These are phyloP conservation scores for Bubalus kerabau DNA, from an alignment of 2,113 vertebrate genomes.

Conservation along the genomic window DNA sequence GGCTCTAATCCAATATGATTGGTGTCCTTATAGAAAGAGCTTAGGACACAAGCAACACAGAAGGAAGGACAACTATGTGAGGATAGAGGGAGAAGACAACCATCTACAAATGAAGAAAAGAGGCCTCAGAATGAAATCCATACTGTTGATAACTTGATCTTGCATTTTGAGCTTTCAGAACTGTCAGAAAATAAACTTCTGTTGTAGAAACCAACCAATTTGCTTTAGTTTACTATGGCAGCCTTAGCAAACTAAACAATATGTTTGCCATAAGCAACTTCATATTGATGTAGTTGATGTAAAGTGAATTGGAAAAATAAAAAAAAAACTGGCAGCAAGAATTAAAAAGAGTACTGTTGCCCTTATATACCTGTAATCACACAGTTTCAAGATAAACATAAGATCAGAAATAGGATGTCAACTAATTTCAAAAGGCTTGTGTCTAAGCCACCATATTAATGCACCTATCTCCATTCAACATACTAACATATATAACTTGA, in stretches of 20 bases:
- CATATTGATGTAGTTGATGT: neutral
- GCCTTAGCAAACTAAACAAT: neutral
- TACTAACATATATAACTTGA: neutral
- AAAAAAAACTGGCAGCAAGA: constrained; percentile 4
- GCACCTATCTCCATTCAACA: neutral
- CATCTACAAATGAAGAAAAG: neutral
- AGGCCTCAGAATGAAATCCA: neutral
- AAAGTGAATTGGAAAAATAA: neutral
- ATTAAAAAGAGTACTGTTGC: neutral
- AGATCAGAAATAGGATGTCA: neutral
- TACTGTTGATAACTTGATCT: neutral
- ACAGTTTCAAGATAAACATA: neutral
- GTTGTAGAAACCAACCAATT: neutral
- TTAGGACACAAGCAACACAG: neutral
- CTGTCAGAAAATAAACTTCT: neutral
- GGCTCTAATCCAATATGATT: neutral
- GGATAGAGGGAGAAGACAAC: neutral
- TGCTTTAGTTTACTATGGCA: neutral
- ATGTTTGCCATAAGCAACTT: neutral
- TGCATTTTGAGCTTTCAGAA: neutral
- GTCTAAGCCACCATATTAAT: neutral
- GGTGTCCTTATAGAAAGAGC: neutral
- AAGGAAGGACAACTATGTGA: neutral
- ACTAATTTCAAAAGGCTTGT: neutral
- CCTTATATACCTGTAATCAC: neutral